phyloP scores from a whole-genome alignment of 2,113 vertebrate species.

The Abramis brama region DNA sequence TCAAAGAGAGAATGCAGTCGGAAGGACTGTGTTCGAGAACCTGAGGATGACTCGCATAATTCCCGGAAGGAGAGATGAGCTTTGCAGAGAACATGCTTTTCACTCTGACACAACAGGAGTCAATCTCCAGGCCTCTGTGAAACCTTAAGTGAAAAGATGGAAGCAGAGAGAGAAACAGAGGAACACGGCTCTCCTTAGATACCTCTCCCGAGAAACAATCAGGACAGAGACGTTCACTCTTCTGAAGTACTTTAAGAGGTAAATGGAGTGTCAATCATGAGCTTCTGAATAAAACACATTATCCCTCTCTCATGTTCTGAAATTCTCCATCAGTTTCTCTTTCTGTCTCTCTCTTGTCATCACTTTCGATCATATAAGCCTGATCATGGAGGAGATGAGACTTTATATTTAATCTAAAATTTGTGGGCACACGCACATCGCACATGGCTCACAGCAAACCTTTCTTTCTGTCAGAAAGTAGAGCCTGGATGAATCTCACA shows the following conservation, averaged over 20 bases:
- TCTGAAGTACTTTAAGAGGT: constrained; percentile 43
- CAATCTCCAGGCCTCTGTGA: constrained; percentile 29
- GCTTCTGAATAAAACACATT: constrained; percentile 47
- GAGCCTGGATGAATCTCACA: background rate
- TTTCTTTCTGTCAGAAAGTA: background rate
- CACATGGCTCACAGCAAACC: background rate
- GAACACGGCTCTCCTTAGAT: constrained; percentile 39
- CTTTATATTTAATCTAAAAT: background rate
- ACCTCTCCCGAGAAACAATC: constrained; percentile 37
- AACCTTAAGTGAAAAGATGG: constrained; percentile 39
- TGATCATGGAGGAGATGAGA: constrained; percentile 33
- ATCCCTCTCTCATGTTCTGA: constrained; percentile 30
- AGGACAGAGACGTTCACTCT: constrained; percentile 7
- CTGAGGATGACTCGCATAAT: constrained; percentile 27
- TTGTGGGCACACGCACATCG: background rate
- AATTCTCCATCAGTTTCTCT: constrained; percentile 43
- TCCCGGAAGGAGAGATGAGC: constrained; percentile 15
- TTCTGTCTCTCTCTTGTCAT: constrained; percentile 23
- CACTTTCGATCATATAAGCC: constrained; percentile 28
- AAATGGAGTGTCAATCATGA: constrained; percentile 52
- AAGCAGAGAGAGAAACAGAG: constrained; percentile 33
- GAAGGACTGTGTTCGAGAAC: background rate
- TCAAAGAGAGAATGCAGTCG: constrained; percentile 1
- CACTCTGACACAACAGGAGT: constrained; percentile 46
- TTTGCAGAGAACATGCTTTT: constrained; percentile 34